phyloP scores from a whole-genome alignment of 2,797 vertebrate species.

The Tauraco hartlaubi region DNA sequence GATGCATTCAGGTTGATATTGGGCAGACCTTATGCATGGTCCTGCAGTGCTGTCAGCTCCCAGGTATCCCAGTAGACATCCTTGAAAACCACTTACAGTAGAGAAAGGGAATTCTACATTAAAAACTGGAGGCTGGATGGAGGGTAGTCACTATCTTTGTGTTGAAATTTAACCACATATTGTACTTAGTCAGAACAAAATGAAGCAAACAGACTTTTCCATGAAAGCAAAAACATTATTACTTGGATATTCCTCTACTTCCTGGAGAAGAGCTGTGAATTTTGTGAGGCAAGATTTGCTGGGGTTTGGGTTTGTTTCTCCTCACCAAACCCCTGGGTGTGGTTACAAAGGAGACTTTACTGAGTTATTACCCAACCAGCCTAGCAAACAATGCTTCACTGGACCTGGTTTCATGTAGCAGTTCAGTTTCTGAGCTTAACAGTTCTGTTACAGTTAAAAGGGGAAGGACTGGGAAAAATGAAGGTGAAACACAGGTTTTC shows the following conservation, averaged over 20 bases:
- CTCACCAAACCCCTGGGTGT: neutral
- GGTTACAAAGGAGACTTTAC: neutral
- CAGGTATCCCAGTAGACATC: neutral
- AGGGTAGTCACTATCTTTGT: neutral
- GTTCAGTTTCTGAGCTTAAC: neutral
- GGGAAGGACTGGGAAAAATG: neutral
- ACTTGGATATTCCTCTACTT: rapidly evolving
- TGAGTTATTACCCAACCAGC: neutral
- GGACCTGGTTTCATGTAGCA: neutral
- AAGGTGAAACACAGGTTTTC: neutral
- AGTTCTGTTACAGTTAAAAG: neutral
- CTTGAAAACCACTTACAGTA: neutral
- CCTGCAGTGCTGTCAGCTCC: neutral
- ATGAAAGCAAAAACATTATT: neutral
- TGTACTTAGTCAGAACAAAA: neutral
- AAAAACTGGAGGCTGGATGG: neutral
- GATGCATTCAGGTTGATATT: neutral
- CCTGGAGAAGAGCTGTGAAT: neutral
- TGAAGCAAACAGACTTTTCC: neutral
- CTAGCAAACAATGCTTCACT: neutral
- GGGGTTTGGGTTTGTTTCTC: neutral
- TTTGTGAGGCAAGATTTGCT: neutral
- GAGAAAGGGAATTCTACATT: neutral
- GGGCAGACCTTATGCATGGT: neutral
- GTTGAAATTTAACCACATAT: neutral